Base-by-base conservation (phyloP, 2,888 invertebrate genomes). In the Andrena dorsata region DNA sequence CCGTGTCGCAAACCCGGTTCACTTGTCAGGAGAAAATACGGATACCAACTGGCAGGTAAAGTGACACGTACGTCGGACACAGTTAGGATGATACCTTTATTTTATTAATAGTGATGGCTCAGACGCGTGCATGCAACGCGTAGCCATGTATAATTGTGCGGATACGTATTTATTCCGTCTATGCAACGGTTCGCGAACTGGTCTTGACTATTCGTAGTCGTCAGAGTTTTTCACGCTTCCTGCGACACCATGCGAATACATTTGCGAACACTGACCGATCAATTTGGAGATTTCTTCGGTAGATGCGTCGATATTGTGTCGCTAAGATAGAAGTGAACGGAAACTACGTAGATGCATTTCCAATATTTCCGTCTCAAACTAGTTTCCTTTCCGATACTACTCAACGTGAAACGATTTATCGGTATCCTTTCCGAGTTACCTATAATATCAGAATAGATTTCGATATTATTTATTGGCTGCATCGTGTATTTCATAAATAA, bases 51-150 rank as follows among this genome's bases (percentile, higher is more conserved):
- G 84, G 81, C 84, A 80, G 81, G 65, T 58, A 76, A 70, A 80
- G 30, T 84, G 87, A 86, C 84, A 87, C 78, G 80, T 65, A 70
- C 41, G 72, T 76, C 58, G 69, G 32, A 69, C 73, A 49, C 68
- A 68, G 61, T 71, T 72, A 53, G 71, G 76, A 79, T 41, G 41
- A 41, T 82, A 80, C 81, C 86, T 86, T 86, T 90, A 90, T 91
- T 91, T 92, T 92, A 92, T 92, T 92, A 92, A 92, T 91, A 92
- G 92, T 90, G 90, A 90, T 91, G 90, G 89, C 90, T 91, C 90
- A 86, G 86, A 77, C 88, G 70, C 4, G 83, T 86, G 77, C 76
- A 87, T 86, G 87, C 86, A 89, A 89, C 80, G 56, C 10, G 81
- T 76, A 70, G 83, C 65, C 86, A 85, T 87, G 90, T 91, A 90